Base-by-base conservation (phyloP, 2,113 vertebrate species). In the Hystrix cristata region DNA sequence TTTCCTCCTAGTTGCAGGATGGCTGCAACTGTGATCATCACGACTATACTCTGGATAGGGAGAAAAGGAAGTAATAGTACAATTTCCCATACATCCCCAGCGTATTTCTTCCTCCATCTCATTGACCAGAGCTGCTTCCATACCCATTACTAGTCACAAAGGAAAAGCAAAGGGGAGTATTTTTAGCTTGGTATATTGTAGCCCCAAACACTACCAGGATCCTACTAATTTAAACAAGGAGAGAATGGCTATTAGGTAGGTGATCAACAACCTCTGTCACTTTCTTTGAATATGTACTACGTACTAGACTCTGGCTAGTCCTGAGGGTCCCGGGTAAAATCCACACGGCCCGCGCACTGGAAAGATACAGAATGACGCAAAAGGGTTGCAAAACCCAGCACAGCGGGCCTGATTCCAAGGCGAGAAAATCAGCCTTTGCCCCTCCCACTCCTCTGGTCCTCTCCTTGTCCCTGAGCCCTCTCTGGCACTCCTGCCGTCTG, bases 111-210 rank as follows among this genome's bases (percentile, higher is more conserved):
- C 67, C 84, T 97, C 53, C 3, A 48, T 91, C 62, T 80, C 13
- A 23, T 31, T 93, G 60, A 25, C 82, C 55, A 62, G 13, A 84
- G 53, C 38, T 88, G 64, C 60, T 72, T 94, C 55, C 27, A 92
- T 15, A 60, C 34, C 11, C 31, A 43, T 71, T 85, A 14, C 8
- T 96, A 92, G 34, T n/a, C 64, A 87, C 59, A 83, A 90, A 91
- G 46, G 46, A 90, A 87, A 84, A 21, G 29, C 23, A 62, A 93
- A 91, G 59, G 38, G 59, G 43, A 55, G 23, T 93, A 80, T 87
- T 74, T 96, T 94, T 96, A 95, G 51, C 59, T 95, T 74, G 46
- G 12, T 62, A 48, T 46, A 71, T 51, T 82, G 74, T 19, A 91
- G 34, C 62, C 62, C n/a, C 46, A 57, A 92, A 90, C 6, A 89